Percentiles rank a stretch among this genome's conserved stretches.
These are phyloP conservation scores for Bombus superbus DNA, from an alignment of 1,140 invertebrate species.

Conservation along the genomic window DNA sequence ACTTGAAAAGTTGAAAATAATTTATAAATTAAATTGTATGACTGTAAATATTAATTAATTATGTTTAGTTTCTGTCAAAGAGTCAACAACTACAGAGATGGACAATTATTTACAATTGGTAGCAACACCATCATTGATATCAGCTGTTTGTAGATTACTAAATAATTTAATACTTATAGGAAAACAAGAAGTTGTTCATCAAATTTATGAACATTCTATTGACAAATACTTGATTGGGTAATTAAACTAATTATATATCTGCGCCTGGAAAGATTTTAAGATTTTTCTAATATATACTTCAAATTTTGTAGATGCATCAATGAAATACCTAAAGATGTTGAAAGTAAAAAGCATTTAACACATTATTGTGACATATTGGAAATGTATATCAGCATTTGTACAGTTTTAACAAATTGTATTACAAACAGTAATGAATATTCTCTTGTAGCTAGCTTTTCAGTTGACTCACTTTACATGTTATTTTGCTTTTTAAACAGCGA, in stretches of 20 bases:
- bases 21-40: not conserved
- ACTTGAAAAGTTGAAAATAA: not conserved
- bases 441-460: constrained; percentile 77
- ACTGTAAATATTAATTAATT: not conserved
- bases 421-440: constrained; percentile 76
- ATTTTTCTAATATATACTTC: not conserved
- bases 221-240: constrained; percentile 77
- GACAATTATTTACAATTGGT: constrained; percentile 69
- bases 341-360: constrained; percentile 71
- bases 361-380: constrained; percentile 81
- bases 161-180: constrained; percentile 80
- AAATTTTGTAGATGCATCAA: constrained; percentile 75
- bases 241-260: constrained; percentile 4
- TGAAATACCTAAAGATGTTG: constrained; percentile 71
- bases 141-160: constrained; percentile 78
- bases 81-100: constrained; percentile 64
- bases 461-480: constrained; percentile 80
- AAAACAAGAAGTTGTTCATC: constrained; percentile 73
- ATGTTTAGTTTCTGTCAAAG: constrained; percentile 61
- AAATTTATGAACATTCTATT: constrained; percentile 76
- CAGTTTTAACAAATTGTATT: constrained; percentile 79
- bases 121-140: constrained; percentile 81
- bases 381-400: constrained; percentile 82
- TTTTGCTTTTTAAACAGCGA: constrained; percentile 80
- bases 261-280: too few relatives aligned